These are phyloP conservation scores for Tamandua tetradactyla DNA, from an alignment of 2,797 vertebrate species.

Conservation along the genomic window DNA sequence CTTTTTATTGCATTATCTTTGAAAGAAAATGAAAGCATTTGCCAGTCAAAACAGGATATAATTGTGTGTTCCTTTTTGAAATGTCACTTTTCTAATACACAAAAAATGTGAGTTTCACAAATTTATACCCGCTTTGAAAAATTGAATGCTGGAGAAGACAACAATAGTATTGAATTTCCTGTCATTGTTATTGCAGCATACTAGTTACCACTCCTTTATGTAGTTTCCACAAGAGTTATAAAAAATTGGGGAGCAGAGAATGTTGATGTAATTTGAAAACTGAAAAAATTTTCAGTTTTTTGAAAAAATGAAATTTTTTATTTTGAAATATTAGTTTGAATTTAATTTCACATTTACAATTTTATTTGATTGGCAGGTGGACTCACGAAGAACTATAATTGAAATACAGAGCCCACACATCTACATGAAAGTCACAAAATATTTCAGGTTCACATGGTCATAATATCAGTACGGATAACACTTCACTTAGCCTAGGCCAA, in stretches of 20 bases:
- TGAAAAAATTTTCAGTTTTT: too few relatives aligned
- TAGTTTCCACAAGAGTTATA: neutral
- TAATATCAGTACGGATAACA: neutral
- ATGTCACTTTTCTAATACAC: neutral
- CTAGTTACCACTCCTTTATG: neutral
- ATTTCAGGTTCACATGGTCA: neutral
- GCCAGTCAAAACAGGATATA: neutral
- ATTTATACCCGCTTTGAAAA: neutral
- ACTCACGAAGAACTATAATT: neutral
- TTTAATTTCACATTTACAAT: neutral
- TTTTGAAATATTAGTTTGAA: slow-evolving; percentile 1
- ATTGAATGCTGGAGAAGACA: neutral
- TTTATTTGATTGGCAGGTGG: neutral
- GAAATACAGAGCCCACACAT: neutral
- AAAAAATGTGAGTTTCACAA: neutral
- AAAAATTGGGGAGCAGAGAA: neutral
- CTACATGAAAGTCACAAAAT: neutral
- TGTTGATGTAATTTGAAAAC: neutral
- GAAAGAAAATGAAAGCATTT: neutral
- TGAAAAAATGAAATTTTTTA: neutral
- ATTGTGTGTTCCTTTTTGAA: neutral
- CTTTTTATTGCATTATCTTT: neutral
- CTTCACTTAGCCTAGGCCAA: neutral
- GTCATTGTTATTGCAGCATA: neutral
- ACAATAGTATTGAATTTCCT: neutral